Base-by-base conservation (phyloP, 2,888 invertebrate genomes). In the Agonopterix subpropinquella region DNA sequence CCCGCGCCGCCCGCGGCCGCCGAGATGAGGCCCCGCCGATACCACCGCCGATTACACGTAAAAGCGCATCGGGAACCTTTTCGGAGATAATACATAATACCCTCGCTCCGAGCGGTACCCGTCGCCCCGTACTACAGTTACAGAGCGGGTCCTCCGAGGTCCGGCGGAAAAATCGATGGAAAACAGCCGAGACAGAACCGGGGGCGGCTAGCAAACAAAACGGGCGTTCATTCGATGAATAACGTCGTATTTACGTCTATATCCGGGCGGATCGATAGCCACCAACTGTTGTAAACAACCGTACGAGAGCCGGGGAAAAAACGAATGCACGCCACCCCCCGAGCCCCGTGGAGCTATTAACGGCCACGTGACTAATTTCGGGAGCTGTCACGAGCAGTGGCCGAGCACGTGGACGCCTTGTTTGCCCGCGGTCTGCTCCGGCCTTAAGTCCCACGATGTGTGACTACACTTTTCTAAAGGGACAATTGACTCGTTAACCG, bases 281-380 rank as follows among this genome's bases (percentile, higher is more conserved):
- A 72, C 84, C 87, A 86, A 83, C 83, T 84, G 87, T 82, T 84
- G 85, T 80, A 82, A 84, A 83, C 86, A 82, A 81, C 68, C 74
- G 76, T 65, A 66, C 70, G 69, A 70, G 73, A 72, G 70, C 67
- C 67, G 77, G 67, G 77, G 71, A 82, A 80, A 80, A 82, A 84
- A 77, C 72, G 70, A 72, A 65, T 65, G 67, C 68, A 64, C 66
- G 64, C 67, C 74, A 68, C 75, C 28, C 28, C 28, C 28, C 28
- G 28, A 28, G 28, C 80, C 81, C 76, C 76, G 74, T 61, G 70
- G 70, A 73, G 77, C 83, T 79, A 82, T 84, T 83, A 83, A 66
- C 72, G 70, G 84, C 78, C 88, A 88, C 88, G 88, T 86, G 88
- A 85, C 86, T 84, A 78, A 88, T 88, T 87, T 85, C 63, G 79